Percentiles rank a stretch among this genome's conserved stretches.
Evolutionary conservation across 2,797 vertebrate species (phyloP).

Genomic region (Limnodromus scolopaceus): DNA sequence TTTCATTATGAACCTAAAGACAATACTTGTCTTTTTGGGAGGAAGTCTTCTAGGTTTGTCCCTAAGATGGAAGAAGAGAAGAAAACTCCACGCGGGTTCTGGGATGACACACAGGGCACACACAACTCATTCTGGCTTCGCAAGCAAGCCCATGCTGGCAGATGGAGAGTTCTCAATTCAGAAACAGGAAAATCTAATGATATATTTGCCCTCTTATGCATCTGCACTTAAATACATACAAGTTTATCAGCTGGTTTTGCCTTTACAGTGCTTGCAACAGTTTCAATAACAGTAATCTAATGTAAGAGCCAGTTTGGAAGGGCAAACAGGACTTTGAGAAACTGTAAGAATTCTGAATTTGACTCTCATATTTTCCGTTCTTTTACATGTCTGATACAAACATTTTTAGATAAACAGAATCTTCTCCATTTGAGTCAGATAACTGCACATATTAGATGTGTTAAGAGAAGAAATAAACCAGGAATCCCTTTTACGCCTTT

Average conservation of each 20-base stretch:
- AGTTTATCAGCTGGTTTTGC: not conserved
- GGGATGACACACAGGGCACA: not conserved
- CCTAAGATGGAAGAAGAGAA: not conserved
- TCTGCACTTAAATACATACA: not conserved
- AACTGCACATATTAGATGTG: not conserved
- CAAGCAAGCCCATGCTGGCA: not conserved
- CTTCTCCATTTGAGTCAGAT: not conserved
- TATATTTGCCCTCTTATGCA: not conserved
- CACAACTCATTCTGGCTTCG: not conserved
- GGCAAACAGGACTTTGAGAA: not conserved
- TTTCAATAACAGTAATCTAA: not conserved
- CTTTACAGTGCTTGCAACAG: not conserved
- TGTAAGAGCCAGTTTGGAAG: not conserved
- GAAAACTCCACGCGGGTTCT: not conserved
- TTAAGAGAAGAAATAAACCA: not conserved
- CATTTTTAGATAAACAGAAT: not conserved
- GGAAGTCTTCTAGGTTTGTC: not conserved
- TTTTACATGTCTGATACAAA: not conserved
- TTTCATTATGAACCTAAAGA: not conserved
- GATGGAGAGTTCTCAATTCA: not conserved
- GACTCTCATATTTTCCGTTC: not conserved
- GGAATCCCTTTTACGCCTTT: not conserved
- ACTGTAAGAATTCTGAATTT: not conserved
- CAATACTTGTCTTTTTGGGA: not conserved
- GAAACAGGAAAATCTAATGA: not conserved